Conservation (phyloP, 2,113 vertebrate species). For the Gobiocypris rarus region DNA sequence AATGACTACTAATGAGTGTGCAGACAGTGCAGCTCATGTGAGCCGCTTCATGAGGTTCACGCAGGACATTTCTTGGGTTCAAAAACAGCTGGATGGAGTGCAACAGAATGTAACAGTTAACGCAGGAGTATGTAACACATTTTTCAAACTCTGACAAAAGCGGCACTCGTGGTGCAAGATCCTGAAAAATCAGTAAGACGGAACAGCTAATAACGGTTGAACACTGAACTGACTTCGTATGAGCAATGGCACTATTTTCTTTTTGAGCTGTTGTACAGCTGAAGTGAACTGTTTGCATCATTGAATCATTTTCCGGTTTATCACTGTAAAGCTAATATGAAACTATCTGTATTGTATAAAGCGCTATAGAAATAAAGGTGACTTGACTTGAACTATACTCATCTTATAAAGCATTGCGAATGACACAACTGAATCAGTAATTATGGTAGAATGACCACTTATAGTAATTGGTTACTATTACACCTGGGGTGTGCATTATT, state of each 20-base stretch:
- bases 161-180: not conserved
- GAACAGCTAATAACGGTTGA: too few species aligned
- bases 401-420: not conserved
- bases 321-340: too few species aligned
- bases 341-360: too few species aligned
- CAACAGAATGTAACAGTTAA: not conserved
- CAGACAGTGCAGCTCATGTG: not conserved
- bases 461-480: not conserved
- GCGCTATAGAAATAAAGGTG: too few species aligned
- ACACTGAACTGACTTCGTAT: too few species aligned
- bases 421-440: not conserved
- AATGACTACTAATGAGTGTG: conserved; percentile 14
- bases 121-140: not conserved
- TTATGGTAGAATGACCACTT: not conserved
- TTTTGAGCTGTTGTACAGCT: too few species aligned
- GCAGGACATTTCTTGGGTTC: not conserved
- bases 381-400: too few species aligned
- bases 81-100: not conserved
- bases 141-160: conserved; percentile 1
- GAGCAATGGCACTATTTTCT: too few species aligned
- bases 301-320: too few species aligned
- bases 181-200: not conserved
- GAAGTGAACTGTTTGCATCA: too few species aligned
- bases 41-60: not conserved
- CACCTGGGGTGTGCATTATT: too few species aligned